A percentile compares a stretch with the other conserved stretches of the same genome.
phyloP scores from a whole-genome alignment of 2,797 vertebrate species.

The Cossypha niveicapilla region DNA sequence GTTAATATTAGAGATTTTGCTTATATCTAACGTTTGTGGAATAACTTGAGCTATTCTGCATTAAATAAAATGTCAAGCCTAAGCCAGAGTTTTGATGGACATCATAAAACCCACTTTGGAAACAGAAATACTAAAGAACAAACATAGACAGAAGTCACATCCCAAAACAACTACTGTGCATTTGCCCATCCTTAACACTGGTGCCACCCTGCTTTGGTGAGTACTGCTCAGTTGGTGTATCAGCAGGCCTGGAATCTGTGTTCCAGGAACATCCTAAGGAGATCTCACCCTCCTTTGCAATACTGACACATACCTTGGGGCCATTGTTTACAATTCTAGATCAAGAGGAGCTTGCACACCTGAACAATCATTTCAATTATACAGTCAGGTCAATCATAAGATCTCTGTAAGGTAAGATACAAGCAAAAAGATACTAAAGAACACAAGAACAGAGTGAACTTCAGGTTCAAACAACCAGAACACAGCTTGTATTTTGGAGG shows the following conservation, averaged over 20 bases:
- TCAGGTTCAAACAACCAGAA: background rate
- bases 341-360: background rate
- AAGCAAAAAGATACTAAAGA: background rate
- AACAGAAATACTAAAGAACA: background rate
- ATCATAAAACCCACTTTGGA: background rate
- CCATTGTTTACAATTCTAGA: background rate
- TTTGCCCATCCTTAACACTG: no score
- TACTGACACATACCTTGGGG: background rate
- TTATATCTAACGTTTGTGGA: background rate
- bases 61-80: background rate
- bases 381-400: background rate
- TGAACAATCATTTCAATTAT: background rate
- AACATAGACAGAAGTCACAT: background rate
- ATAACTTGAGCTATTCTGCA: background rate
- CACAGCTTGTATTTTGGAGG: accelerated
- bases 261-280: background rate
- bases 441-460: background rate
- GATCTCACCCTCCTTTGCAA: background rate
- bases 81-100: background rate
- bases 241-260: background rate
- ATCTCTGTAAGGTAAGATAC: background rate
- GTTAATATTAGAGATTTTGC: background rate
- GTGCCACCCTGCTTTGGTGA: background rate
- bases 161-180: background rate
- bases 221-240: background rate